Evolutionary conservation across 2,888 invertebrate species (phyloP).

Genomic region (Keiferia lycopersicella): DNA sequence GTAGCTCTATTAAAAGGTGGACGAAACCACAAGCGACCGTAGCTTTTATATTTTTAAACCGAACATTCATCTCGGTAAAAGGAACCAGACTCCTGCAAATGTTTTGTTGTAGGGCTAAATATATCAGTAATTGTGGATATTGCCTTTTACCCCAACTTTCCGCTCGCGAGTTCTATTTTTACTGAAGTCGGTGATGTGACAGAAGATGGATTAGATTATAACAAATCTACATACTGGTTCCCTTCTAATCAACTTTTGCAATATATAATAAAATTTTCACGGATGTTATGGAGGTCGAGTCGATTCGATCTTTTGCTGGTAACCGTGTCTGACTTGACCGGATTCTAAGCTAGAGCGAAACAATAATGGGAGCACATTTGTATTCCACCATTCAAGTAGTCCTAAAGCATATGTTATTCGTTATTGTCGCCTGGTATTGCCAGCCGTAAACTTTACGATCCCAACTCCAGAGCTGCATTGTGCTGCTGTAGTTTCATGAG

Average conservation of each 20-base stretch:
- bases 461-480: constrained; percentile 20
- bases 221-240: not conserved
- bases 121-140: constrained; percentile 42
- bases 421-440: constrained; percentile 17
- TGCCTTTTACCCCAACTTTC: constrained; percentile 33
- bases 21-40: constrained; percentile 26
- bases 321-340: not conserved
- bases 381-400: constrained; percentile 21
- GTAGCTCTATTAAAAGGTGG: constrained; percentile 22
- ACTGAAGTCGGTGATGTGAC: not conserved
- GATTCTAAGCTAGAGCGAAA: not conserved
- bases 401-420: constrained; percentile 23
- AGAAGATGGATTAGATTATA: not conserved
- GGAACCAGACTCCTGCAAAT: constrained; percentile 38
- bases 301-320: not conserved
- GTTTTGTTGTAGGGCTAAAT: constrained; percentile 46
- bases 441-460: constrained; percentile 28
- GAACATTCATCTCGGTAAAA: constrained; percentile 34
- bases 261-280: not conserved
- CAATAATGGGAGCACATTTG: constrained; percentile 12
- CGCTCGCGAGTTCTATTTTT: constrained; percentile 26
- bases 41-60: constrained; percentile 32
- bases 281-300: not conserved
- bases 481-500: constrained; percentile 46
- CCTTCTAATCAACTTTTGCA: not conserved